Conservation (phyloP, 2,797 vertebrate genomes). For the Atherinosoma microstoma region DNA sequence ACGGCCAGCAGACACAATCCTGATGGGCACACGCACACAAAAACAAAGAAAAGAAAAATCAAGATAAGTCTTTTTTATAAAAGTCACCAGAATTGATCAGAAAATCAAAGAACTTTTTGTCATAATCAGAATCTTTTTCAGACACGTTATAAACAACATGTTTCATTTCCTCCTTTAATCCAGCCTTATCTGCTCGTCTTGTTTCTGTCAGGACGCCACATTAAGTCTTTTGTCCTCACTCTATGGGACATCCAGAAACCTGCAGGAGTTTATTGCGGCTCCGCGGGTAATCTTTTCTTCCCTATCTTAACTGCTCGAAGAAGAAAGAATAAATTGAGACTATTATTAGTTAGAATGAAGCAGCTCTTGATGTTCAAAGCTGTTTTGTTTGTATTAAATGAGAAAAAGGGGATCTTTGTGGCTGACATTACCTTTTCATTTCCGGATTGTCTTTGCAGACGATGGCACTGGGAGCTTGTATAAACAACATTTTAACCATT, state of each 20-base stretch:
- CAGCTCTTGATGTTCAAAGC: constrained; percentile 9
- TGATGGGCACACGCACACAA: constrained; percentile 49
- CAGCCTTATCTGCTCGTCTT: constrained; percentile 14
- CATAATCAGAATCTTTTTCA: not conserved
- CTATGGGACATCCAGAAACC: constrained; percentile 9
- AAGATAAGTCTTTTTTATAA: not conserved
- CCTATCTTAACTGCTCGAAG: constrained; percentile 15
- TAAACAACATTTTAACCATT: constrained; percentile 6
- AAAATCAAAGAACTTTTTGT: constrained; percentile 1
- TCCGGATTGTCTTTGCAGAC: not conserved
- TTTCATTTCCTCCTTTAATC: constrained; percentile 5
- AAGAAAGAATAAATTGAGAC: constrained; percentile 14
- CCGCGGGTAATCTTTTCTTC: constrained; percentile 26
- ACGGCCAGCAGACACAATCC: constrained; percentile 87
- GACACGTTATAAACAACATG: constrained; percentile 5
- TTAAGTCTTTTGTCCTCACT: constrained; percentile 29
- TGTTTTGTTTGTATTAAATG: constrained; percentile 19
- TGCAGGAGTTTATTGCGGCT: constrained; percentile 13
- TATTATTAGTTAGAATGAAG: constrained; percentile 27
- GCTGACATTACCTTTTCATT: constrained; percentile 16
- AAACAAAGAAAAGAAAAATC: not conserved
- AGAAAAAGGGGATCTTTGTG: constrained; percentile 8
- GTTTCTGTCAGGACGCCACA: constrained; percentile 26
- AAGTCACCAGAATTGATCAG: not conserved
- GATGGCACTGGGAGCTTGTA: constrained; percentile 1